phyloP scores from a whole-genome alignment of 2,888 invertebrate species.

The Chaetogeoica ovagalla region DNA sequence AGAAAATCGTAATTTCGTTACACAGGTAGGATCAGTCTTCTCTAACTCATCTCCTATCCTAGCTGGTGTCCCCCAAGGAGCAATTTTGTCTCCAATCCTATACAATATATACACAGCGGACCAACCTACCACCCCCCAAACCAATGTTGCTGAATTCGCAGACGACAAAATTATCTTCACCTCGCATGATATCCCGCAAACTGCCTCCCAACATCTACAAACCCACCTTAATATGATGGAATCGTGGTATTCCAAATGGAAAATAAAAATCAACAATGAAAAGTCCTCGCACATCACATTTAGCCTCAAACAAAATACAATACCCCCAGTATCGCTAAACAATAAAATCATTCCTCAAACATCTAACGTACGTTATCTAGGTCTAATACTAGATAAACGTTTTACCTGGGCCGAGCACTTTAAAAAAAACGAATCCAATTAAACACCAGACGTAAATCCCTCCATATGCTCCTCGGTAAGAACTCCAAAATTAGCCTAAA shows the following conservation, averaged over 20 bases:
- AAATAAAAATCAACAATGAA: too few species aligned
- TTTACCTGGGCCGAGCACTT: not conserved
- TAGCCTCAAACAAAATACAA: too few species aligned
- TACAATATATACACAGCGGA: too few species aligned
- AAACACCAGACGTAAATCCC: not conserved
- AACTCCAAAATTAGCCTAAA: too few species aligned
- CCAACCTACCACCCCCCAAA: too few species aligned
- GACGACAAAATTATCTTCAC: not conserved
- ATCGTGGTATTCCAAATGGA: not conserved
- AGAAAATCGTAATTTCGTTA: not conserved
- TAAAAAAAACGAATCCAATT: not conserved
- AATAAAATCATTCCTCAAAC: not conserved
- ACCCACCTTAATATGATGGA: not conserved
- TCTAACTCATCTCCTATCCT: not conserved
- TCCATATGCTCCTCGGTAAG: too few species aligned
- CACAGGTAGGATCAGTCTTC: not conserved
- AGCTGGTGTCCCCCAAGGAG: not conserved
- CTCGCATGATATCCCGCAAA: not conserved
- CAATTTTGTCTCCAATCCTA: too few species aligned
- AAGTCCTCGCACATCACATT: too few species aligned
- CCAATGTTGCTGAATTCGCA: too few species aligned
- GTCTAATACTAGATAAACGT: not conserved
- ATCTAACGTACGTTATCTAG: not conserved
- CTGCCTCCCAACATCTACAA: conserved; percentile 10
- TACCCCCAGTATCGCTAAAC: not conserved